Evolutionary conservation across 2,888 invertebrate genomes (phyloP).

Genomic region (Latrodectus hesperus): DNA sequence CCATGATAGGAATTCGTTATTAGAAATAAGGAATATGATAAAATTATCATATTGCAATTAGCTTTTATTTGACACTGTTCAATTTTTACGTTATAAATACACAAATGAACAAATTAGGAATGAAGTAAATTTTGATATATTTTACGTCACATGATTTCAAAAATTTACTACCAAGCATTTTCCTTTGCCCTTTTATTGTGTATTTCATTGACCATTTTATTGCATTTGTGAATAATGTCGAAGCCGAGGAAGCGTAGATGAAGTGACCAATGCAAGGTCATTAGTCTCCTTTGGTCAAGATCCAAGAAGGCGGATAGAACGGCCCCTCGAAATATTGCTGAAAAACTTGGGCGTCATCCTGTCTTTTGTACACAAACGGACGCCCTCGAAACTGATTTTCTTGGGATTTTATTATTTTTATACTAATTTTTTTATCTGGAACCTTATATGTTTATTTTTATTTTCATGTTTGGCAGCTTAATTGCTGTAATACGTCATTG

Average conservation of each 20-base stretch:
- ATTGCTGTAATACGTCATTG: constrained; percentile 34
- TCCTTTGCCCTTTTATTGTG: constrained; percentile 24
- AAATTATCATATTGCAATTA: too few species aligned
- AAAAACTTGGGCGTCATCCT: constrained; percentile 54
- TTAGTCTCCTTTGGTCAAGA: constrained; percentile 66
- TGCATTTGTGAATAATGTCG: constrained; percentile 24
- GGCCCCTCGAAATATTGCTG: constrained; percentile 32
- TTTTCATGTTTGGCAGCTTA: constrained; percentile 23
- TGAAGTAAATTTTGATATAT: background rate
- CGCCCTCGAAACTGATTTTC: constrained; percentile 57
- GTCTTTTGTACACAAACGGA: constrained; percentile 56
- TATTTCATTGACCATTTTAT: too few species aligned
- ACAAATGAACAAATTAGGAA: too few species aligned
- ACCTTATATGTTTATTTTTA: background rate
- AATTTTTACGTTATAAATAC: too few species aligned
- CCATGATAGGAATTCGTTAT: too few species aligned
- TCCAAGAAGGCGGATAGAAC: constrained; percentile 59
- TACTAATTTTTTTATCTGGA: background rate
- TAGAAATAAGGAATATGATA: too few species aligned
- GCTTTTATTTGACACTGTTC: too few species aligned
- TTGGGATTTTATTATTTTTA: background rate
- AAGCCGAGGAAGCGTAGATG: constrained; percentile 15
- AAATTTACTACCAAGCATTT: constrained; percentile 33
- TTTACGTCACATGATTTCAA: constrained; percentile 27
- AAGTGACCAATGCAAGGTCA: constrained; percentile 51